A percentile compares a stretch with the other conserved stretches of the same genome.
Conservation (phyloP, 2,113 vertebrate genomes). For the Lontra canadensis region DNA sequence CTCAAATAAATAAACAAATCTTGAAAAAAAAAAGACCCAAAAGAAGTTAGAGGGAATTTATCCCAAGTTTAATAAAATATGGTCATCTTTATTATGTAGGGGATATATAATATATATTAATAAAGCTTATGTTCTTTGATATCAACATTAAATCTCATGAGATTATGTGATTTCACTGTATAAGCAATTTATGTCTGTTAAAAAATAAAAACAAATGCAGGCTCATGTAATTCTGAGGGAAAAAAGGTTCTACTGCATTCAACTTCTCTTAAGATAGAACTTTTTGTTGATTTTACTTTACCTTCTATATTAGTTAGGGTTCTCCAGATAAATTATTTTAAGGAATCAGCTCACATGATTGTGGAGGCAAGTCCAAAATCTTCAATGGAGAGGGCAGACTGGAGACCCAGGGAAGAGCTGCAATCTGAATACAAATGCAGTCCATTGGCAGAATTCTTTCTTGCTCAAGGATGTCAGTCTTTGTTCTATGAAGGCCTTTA, state of each 20-base stretch:
- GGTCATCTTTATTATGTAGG: not conserved
- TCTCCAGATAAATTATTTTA: not conserved
- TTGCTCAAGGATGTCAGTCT: not conserved
- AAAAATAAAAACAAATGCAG: not conserved
- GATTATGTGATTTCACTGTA: not conserved
- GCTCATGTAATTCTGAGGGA: not conserved
- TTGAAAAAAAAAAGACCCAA: not conserved
- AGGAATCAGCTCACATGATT: not conserved
- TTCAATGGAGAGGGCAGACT: not conserved
- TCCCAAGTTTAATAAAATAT: not conserved
- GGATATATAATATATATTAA: not conserved
- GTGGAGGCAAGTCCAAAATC: not conserved
- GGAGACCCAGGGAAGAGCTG: not conserved
- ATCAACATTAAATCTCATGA: not conserved
- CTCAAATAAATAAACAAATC: not conserved
- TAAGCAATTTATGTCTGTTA: not conserved
- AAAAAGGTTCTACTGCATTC: not conserved
- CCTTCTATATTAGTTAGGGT: not conserved
- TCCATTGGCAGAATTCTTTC: not conserved
- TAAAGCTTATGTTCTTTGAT: not conserved
- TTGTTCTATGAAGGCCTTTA: not conserved
- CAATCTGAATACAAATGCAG: not conserved
- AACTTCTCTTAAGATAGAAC: not conserved
- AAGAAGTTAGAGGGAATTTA: not conserved
- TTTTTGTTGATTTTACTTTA: not conserved